Evolutionary conservation across 2,888 invertebrate genomes (phyloP).

Genomic region (Epiblema foenella): DNA sequence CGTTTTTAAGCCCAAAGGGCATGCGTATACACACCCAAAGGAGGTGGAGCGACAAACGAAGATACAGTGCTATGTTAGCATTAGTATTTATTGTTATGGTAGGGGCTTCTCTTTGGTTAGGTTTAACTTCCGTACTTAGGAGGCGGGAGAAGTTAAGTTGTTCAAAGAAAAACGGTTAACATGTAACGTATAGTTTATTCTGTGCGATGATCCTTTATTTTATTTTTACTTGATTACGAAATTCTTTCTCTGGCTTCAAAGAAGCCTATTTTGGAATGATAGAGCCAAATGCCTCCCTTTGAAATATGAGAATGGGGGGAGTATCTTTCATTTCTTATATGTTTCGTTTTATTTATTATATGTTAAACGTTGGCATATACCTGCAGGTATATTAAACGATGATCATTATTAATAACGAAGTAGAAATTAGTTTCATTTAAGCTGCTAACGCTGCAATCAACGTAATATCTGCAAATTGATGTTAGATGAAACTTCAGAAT

Average conservation of each 20-base stretch:
- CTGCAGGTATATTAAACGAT: too few relatives aligned
- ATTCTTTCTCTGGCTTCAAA: too few relatives aligned
- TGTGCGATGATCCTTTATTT: background rate
- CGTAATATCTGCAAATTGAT: background rate
- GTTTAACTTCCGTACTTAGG: background rate
- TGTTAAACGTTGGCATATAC: too few relatives aligned
- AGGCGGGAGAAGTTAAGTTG: background rate
- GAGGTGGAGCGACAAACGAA: constrained; percentile 20
- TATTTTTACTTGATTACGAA: background rate
- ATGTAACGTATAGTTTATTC: background rate
- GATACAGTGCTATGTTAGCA: constrained; percentile 26
- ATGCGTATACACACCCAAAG: background rate
- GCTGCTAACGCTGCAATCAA: background rate
- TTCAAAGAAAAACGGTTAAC: background rate
- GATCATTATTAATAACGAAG: background rate
- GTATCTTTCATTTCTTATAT: too few relatives aligned
- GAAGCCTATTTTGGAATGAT: too few relatives aligned
- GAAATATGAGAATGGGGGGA: too few relatives aligned
- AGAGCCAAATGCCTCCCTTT: too few relatives aligned
- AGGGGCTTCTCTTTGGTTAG: background rate
- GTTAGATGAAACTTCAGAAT: constrained; percentile 5
- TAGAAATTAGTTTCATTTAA: background rate
- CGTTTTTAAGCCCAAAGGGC: background rate
- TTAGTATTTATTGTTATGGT: constrained; percentile 35
- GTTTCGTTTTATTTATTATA: too few relatives aligned